Base-by-base conservation (phyloP, 2,797 vertebrate species). In the Catostomus latipinnis region DNA sequence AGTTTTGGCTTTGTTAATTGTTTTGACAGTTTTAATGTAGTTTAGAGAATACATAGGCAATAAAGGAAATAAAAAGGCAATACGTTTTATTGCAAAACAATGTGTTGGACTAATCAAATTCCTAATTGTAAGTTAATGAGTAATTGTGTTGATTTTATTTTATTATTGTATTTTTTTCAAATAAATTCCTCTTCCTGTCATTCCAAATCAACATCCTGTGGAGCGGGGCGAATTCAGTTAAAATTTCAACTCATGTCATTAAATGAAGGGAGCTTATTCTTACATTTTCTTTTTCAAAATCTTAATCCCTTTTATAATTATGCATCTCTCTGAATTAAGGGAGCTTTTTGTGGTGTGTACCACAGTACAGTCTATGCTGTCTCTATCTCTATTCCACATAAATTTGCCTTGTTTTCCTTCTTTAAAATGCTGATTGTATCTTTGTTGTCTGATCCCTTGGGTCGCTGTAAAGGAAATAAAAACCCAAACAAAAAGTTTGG, bases 401-500 rank as follows among this genome's bases (percentile, higher is more conserved):
- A 61, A 8, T 69, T 50, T 49, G 13, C 46, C 13, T 50, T 14
- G 3, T 61, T 69, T 77, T 70, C 5, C 46, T 12, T 22, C 14
- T 43, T 6, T 34, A 74, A 61, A 13, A 22, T 43, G 10, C 7
- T 46, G 68, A 78, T 53, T 48, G 6, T 14, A 54, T 34, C 46
- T 56, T 48, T 56, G 68, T 56, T 13, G 6, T 53, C 14, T 62
- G 14, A 71, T 78, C 50, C 50, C 22, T 18, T 63, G 49, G 4
- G 56, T 63, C 22, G 5, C 48, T 62, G 62, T 62, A 70, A 61
- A 53, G 58, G 49, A 71, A 78, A 78, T 52, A 46, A 56, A 63
- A 71, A 22, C 58, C 76, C 34, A 78, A 78, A 78, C 76, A 71
- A 78, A 63, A 46, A 18, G 53, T 77, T 69, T 65, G 62, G 22